Conservation (phyloP, 2,888 invertebrate genomes). For the Sturmia bella region DNA sequence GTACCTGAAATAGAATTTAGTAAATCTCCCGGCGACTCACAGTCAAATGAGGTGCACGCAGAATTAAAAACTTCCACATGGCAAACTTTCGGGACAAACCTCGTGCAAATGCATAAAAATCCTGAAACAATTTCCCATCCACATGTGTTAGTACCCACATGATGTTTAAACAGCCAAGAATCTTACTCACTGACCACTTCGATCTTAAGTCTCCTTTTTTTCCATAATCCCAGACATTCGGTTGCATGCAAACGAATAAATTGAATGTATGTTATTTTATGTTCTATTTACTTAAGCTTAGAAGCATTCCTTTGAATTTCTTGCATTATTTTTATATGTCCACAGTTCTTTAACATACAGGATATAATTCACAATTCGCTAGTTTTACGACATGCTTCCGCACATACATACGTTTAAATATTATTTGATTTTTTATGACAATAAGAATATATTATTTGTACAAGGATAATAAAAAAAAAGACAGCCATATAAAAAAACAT, state of each 20-base stretch:
- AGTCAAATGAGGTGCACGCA: no score
- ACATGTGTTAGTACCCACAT: constrained; percentile 43
- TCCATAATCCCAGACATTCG: constrained; percentile 26
- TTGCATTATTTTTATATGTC: constrained; percentile 77
- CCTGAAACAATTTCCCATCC: constrained; percentile 5
- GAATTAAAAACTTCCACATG: no score
- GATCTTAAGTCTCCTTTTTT: constrained; percentile 40
- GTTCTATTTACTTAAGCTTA: constrained; percentile 73
- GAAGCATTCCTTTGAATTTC: constrained; percentile 75
- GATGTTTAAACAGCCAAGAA: constrained; percentile 18
- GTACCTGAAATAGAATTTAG: no score
- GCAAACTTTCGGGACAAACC: neutral
- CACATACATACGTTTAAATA: constrained; percentile 65
- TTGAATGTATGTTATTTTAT: constrained; percentile 49
- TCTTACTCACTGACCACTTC: constrained; percentile 63
- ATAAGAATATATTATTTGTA: constrained; percentile 56
- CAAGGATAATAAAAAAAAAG: constrained; percentile 58
- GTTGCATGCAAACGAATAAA: constrained; percentile 22
- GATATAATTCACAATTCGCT: constrained; percentile 81
- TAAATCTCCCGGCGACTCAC: no score
- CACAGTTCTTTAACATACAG: constrained; percentile 61
- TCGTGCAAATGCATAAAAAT: constrained; percentile 19
- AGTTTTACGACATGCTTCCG: constrained; percentile 81
- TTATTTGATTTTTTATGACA: constrained; percentile 68
- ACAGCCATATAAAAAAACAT: constrained; percentile 33